Percentiles rank a stretch among this genome's conserved stretches.
phyloP scores from a whole-genome alignment of 53 echinoderm and acorn worm genomes.

The Hippasteria phrygiana region DNA sequence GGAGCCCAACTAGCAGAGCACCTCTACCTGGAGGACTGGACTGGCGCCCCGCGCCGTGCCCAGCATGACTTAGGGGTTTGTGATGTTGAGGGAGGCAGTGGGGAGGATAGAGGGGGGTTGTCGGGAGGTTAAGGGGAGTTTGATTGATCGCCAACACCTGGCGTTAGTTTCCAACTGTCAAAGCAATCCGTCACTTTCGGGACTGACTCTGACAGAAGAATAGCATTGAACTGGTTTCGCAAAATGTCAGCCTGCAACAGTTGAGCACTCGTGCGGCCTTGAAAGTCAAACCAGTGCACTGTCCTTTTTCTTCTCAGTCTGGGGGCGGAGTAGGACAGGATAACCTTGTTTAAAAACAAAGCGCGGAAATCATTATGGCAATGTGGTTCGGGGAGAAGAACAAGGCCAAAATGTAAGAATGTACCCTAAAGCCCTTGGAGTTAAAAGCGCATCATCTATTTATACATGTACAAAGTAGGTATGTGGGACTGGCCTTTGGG shows the following conservation, averaged over 20 bases:
- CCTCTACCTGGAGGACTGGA: too few relatives aligned
- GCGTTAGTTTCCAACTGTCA: constrained; percentile 10
- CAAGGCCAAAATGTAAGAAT: background rate
- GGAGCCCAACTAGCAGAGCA: too few relatives aligned
- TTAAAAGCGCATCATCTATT: background rate
- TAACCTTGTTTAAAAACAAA: background rate
- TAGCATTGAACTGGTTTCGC: background rate
- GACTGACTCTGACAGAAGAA: background rate
- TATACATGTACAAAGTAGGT: background rate
- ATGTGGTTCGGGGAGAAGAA: background rate
- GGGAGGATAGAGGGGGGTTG: background rate
- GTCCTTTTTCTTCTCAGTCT: background rate
- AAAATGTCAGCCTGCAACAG: background rate
- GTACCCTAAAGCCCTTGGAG: background rate
- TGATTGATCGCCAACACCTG: constrained; percentile 17
- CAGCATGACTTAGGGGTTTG: background rate
- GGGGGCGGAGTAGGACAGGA: background rate
- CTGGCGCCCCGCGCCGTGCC: background rate
- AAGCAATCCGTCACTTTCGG: background rate
- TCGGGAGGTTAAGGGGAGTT: background rate
- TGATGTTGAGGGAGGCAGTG: background rate
- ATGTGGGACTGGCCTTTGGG: too few relatives aligned
- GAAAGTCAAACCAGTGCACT: background rate
- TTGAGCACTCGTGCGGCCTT: background rate
- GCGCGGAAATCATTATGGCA: background rate